Evolutionary conservation across 2,888 invertebrate genomes (phyloP).

Genomic region (Ectemnius continuus): DNA sequence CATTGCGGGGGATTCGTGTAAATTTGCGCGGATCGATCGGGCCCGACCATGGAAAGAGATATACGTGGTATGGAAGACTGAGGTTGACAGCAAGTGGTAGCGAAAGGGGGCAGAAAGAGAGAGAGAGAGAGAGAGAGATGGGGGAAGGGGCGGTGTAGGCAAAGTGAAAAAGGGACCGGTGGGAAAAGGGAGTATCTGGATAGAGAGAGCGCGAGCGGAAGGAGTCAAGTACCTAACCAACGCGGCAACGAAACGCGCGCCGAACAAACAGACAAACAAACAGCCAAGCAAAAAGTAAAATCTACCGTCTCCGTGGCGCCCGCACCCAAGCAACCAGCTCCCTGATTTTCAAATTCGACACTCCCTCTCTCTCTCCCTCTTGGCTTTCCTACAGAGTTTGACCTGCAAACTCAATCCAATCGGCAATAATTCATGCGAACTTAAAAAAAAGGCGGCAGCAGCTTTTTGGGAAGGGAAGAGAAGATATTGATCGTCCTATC

Average conservation of each 20-base stretch:
- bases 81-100: neutral
- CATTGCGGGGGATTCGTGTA: conserved; percentile 65
- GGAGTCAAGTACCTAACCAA: conserved; percentile 56
- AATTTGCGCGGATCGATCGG: conserved; percentile 71
- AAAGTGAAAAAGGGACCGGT: conserved; percentile 1
- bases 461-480: no score
- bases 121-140: neutral
- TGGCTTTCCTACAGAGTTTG: neutral
- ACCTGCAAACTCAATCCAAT: neutral
- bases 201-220: conserved; percentile 20
- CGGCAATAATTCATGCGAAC: no score
- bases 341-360: conserved; percentile 63
- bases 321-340: conserved; percentile 42
- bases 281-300: conserved; percentile 62
- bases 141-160: neutral
- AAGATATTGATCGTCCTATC: no score
- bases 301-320: conserved; percentile 72
- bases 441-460: no score
- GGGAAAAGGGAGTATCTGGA: conserved; percentile 18
- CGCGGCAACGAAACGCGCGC: conserved; percentile 64
- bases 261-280: conserved; percentile 69
- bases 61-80: no score
- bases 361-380: conserved; percentile 7
- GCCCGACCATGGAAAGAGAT: no score
- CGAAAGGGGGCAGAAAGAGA: neutral